Base-by-base conservation (phyloP, 2,888 invertebrate genomes). In the Eurytoma californica region DNA sequence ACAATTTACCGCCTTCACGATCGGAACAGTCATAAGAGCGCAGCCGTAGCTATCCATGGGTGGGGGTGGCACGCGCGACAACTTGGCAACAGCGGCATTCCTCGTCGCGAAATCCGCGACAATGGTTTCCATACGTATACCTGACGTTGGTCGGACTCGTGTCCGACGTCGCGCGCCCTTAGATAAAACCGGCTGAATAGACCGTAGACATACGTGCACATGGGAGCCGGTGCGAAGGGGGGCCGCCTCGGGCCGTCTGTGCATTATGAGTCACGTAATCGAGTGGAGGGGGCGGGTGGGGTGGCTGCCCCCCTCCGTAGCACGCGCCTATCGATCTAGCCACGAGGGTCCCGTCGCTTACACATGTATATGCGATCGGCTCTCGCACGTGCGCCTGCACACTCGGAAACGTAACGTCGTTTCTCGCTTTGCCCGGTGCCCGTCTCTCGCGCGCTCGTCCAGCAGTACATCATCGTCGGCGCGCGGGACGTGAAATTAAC, bases 221-320 rank as follows among this genome's bases (percentile, higher is more conserved):
- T 3, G 49, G 28, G 49, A 39, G 51, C n/a, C 66, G 28, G 51
- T 51, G 55, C n/a, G 24, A 53, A 53, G 47, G 39, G 60, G 70
- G 30, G 67, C 14, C 60, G 51, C 20, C 47, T 24, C 24, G 20
- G 39, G 5, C 24, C 51, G 75, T 66, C 74, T 86, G 84, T 86
- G 85, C 81, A 85, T 85, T 87, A 87, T 88, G 88, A 88, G 87
- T 88, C 88, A 88, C 82, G 87, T 84, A 86, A 86, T 86, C 84
- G 84, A 82, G 83, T 82, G 24, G 24, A 77, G 84, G 84, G 85
- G 87, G 65, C 12, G 49, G 24, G 51, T 4, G 51, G 9, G 2
- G 49, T 16, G 14, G 51, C 28, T 61, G 28, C 39, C 68, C 53
- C 18, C 28, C 12, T 55, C 3, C 51, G 49, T 16, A 49, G 39